Evolutionary conservation across 2,113 vertebrate species (phyloP), one percentile per base, ranked within the genome.

Genomic region (Monopterus albus): DNA sequence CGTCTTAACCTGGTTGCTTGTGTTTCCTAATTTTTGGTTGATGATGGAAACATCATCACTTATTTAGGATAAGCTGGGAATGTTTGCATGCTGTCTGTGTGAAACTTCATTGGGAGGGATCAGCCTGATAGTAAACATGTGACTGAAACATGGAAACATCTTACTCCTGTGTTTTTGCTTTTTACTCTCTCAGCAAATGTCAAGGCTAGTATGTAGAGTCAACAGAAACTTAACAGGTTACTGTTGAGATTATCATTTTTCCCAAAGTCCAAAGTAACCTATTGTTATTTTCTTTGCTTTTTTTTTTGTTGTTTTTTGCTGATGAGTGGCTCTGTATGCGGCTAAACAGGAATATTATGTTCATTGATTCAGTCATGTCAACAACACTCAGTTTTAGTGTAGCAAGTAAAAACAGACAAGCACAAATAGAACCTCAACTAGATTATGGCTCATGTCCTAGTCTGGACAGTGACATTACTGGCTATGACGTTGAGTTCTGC

Each of bases 101-200:
- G 58, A 63, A 56, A 50, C 17, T 14, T 28, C 6, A 20, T 0
- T 13, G 10, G 52, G 20, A 2, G 25, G 21, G 25, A 5, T 43
- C 23, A 26, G 6, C 13, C 25, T 50, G 45, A 67, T 47, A 5
- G 15, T 7, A 23, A 60, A 38, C 50, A 38, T 29, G 20, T 26
- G 47, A 36, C 17, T 15, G 13, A 45, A 31, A 45, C 0, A 10
- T 18, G 28, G 74, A 49, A 76, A 63, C 53, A 11, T 64, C 78
- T 66, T 57, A 77, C 72, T 20, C 20, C 1, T 20, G 40, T 23
- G 25, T 53, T 72, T 74, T 49, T 25, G 28, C 9, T 40, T 66
- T 66, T 50, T 11, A n/a, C 45, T 1, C 6, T 13, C 35, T 64
- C 69, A 74, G 72, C 42, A 72, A 68, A 52, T 38, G 26, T 81